A percentile compares a stretch with the other conserved stretches of the same genome.
Evolutionary conservation across 2,888 invertebrate genomes (phyloP).

Genomic region (Dynastes hyllus): DNA sequence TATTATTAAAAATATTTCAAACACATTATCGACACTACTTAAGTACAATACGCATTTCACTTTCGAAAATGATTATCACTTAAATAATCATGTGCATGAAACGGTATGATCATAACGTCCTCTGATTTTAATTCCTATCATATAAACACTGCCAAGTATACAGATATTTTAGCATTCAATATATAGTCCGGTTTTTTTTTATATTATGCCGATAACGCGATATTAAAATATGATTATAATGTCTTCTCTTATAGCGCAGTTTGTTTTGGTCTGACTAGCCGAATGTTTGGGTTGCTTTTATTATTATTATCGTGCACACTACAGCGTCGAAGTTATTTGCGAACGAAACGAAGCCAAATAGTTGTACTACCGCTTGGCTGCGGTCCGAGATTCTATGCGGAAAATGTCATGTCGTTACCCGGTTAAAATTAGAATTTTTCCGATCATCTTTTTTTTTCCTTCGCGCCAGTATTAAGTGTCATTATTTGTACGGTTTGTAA

Average conservation of each 20-base stretch:
- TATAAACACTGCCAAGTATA: not conserved
- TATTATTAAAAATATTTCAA: not conserved
- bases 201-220: constrained; percentile 8
- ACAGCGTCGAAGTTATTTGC: not conserved
- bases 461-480: not conserved
- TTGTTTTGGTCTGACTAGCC: not conserved
- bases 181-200: not conserved
- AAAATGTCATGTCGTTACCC: constrained; percentile 32
- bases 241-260: not conserved
- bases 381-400: constrained; percentile 2
- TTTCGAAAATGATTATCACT: not conserved
- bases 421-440: constrained; percentile 28
- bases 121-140: not conserved
- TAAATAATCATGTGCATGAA: not conserved
- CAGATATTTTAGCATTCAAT: constrained; percentile 16
- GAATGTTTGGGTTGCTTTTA: constrained; percentile 11
- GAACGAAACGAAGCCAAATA: constrained; percentile 23
- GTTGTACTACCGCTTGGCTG: constrained; percentile 16
- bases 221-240: not conserved
- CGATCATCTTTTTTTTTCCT: not conserved
- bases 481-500: constrained; percentile 6
- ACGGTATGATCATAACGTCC: not conserved
- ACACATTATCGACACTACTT: not conserved
- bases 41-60: not conserved
- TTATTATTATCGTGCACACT: constrained; percentile 9